These are phyloP conservation scores for Mesaphorura yosii DNA, from an alignment of 1,140 invertebrate genomes.

Conservation along the genomic window DNA sequence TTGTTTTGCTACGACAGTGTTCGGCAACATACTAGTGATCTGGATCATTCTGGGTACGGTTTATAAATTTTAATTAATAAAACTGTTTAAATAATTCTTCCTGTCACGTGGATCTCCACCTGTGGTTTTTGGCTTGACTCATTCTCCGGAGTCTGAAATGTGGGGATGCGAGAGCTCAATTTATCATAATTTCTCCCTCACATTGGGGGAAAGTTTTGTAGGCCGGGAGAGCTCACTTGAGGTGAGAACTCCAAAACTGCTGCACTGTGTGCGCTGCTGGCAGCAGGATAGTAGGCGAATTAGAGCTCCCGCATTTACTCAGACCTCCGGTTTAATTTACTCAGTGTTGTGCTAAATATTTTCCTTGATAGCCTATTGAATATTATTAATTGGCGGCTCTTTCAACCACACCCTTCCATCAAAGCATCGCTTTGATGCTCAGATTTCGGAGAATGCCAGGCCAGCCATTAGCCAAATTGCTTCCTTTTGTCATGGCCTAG, in stretches of 20 bases:
- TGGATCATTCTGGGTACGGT: constrained; percentile 70
- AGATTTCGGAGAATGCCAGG: too few relatives aligned
- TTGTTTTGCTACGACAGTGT: constrained; percentile 63
- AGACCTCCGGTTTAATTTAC: too few relatives aligned
- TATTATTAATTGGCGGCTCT: not conserved
- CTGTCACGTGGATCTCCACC: not conserved
- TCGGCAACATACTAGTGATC: constrained; percentile 73
- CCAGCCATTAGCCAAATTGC: too few relatives aligned
- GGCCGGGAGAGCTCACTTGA: not conserved
- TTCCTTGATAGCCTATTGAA: not conserved
- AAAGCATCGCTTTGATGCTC: not conserved
- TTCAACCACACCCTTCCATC: not conserved
- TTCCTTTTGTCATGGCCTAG: not conserved
- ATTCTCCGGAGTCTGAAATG: not conserved
- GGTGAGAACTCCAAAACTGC: too few relatives aligned
- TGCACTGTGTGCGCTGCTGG: too few relatives aligned
- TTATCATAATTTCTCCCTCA: not conserved
- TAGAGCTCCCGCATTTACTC: too few relatives aligned
- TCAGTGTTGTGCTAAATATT: too few relatives aligned
- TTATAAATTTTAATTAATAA: not conserved
- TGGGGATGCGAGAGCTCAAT: not conserved
- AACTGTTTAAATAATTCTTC: not conserved
- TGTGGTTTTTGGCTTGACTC: not conserved
- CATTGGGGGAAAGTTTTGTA: not conserved
- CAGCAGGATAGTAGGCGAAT: too few relatives aligned